phyloP scores from a whole-genome alignment of 2,113 vertebrate species.

The Mustela lutreola region DNA sequence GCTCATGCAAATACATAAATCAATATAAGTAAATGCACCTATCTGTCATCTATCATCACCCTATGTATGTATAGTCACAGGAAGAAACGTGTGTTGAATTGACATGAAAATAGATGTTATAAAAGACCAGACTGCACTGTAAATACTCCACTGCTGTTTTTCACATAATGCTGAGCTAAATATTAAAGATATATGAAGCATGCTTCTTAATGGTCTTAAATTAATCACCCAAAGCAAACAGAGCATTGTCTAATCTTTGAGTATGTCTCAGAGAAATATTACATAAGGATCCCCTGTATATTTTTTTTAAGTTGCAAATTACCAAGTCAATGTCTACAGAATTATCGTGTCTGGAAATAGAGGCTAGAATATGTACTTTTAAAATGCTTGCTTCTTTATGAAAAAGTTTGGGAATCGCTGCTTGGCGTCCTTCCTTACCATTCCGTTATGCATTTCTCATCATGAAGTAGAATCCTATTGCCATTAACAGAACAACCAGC shows the following conservation, averaged over 20 bases:
- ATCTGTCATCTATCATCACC: background rate
- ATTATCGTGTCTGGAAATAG: background rate
- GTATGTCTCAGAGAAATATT: background rate
- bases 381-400: background rate
- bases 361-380: background rate
- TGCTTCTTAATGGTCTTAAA: background rate
- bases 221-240: background rate
- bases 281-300: background rate
- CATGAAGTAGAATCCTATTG: background rate
- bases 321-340: background rate
- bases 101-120: background rate
- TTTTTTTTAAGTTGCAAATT: background rate
- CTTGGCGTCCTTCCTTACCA: background rate
- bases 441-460: background rate
- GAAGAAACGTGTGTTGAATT: background rate
- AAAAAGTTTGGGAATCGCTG: background rate
- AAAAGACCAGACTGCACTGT: background rate
- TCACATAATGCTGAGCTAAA: background rate
- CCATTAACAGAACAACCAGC: background rate
- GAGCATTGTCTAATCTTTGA: background rate
- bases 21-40: background rate
- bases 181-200: background rate
- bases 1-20: background rate
- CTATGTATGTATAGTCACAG: background rate
- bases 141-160: background rate